Evolutionary conservation across 1,140 invertebrate genomes (phyloP).

Genomic region (Magallana angulata): DNA sequence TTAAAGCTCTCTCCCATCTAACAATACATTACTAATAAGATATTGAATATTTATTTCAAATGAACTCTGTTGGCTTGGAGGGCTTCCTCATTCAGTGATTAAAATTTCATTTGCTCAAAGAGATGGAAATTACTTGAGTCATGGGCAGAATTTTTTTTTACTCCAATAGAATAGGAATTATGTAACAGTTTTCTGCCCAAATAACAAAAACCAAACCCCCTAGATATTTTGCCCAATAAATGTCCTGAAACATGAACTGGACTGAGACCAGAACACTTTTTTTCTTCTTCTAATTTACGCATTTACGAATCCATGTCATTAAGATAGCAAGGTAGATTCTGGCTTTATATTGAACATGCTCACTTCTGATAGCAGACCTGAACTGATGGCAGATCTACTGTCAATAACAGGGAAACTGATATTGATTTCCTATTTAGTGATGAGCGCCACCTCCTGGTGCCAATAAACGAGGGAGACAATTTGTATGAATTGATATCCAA

Average conservation of each 20-base stretch:
- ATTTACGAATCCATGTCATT: neutral
- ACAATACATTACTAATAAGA: constrained; percentile 38
- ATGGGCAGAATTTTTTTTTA: neutral
- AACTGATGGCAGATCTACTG: constrained; percentile 20
- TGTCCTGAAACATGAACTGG: neutral
- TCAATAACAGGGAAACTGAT: constrained; percentile 20
- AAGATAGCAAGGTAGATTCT: neutral
- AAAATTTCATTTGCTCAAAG: constrained; percentile 24
- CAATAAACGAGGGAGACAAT: neutral
- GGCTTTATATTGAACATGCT: constrained; percentile 22
- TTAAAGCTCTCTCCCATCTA: constrained; percentile 30
- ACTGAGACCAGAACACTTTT: neutral
- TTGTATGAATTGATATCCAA: neutral
- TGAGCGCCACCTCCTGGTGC: constrained; percentile 2
- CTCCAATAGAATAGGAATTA: neutral
- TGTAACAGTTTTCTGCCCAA: constrained; percentile 13
- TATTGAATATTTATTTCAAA: constrained; percentile 37
- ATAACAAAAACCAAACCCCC: neutral
- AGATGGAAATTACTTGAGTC: neutral
- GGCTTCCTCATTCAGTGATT: constrained; percentile 3
- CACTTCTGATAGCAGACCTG: neutral
- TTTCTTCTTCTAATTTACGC: neutral
- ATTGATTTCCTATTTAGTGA: constrained; percentile 32
- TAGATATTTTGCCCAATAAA: neutral
- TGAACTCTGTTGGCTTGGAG: neutral